Base-by-base conservation (phyloP, 1,140 invertebrate genomes). In the Formica selysi region DNA sequence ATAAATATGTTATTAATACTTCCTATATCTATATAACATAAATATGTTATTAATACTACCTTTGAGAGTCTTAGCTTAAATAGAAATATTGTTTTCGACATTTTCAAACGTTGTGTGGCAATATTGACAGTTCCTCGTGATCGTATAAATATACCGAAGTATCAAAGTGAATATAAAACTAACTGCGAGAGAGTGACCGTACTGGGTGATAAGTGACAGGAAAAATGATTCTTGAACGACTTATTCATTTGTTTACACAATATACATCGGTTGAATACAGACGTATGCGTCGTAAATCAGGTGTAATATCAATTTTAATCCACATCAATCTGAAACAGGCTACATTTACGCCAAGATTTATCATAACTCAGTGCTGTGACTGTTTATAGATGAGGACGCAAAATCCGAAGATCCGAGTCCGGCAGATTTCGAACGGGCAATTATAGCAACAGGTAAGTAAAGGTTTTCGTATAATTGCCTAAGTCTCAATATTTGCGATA, bases 391-490 rank as follows among this genome's bases (percentile, higher is more conserved):
- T 70, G 91, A 92, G 48, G 89, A 91, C 71, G 80, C 74, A 84
- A 88, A 85, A 87, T 44, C 81, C 59, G 92, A 91, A 36, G 86
- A 91, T 67, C 70, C 87, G 51, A 88, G 88, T 65, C 90, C 92
- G 41, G 92, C 80, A 68, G 86, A 93, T 89, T 93, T 93, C 26
- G 93, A 93, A 89, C 65, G 62, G 3, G 93, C 93, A 59, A 93
- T 93, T 32, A 84, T n/a, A 48, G 67, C 84, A 61, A 76, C 93
- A 59, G 93, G 93, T 92, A 85, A 76, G 64, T 51, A 64, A 29
- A 73, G 5, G 0, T 61, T 29, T 61, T 92, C 94, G 91, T 94
- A 95, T 92, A 93, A 65, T 84, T 95, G 8, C 26, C 1, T 86
- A 93, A 74, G 95, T 59, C 1, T 36, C n/a, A 48, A 13, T 44